Evolutionary conservation across 2,797 vertebrate genomes (phyloP), one percentile per base, ranked within the genome.

Genomic region (Sarcoramphus papa): DNA sequence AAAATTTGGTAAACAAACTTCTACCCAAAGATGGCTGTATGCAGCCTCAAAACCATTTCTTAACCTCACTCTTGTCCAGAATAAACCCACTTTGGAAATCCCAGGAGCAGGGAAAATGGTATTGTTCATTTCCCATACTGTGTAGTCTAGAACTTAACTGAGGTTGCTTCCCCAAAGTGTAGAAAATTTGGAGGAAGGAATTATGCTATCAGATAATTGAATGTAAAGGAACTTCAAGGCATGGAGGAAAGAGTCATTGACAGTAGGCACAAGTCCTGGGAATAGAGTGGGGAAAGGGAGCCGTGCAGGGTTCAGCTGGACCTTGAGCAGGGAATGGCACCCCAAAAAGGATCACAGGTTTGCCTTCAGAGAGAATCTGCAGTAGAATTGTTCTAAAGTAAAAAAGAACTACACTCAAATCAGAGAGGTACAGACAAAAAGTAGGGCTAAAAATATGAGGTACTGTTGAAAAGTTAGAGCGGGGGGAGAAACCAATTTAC

Each of bases 111-210:
- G 5, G 25, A 57, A 91, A 74, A 20, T 31, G 4, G 4, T 6
- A 43, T 74, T 69, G 24, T 41, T 62, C 4, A 22, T 84, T 83
- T 89, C 16, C 28, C 6, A 9, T 31, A 22, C 8, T 8, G 22
- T 8, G 7, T 27, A 80, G 5, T 10, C 35, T 48, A 37, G 28
- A 75, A 40, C 9, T 50, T 59, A 76, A 64, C 7, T 30, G 20
- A 43, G 0, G 0, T 30, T 59, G 1, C 48, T 91, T 72, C 28
- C 33, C 8, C 17, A 18, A 63, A 30, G 5, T 16, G 14, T 45
- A 51, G 14, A 79, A 90, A 53, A 70, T 27, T 21, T 67, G 28
- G 25, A 70, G 14, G 24, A 75, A 85, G 53, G 25, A 82, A 37
- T 43, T 78, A 40, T 54, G 14, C 7, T 78, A 25, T 31, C 12